Conservation (phyloP, 2,113 vertebrate species). For the Rhea pennata region DNA sequence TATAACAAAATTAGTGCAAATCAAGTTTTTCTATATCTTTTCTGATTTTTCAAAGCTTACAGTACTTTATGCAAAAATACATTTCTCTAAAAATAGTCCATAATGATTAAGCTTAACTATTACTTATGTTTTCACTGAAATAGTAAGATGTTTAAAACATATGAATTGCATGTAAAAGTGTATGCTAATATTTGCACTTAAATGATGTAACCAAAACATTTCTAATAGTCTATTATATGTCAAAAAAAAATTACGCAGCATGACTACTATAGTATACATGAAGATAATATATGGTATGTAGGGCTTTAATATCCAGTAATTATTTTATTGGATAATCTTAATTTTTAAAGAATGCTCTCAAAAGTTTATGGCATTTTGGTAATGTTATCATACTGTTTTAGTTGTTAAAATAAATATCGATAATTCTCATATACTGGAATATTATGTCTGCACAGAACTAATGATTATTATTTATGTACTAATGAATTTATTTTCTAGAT, state of each 20-base stretch:
- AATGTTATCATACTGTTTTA: slow-evolving; percentile 18
- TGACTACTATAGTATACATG: slow-evolving; percentile 29
- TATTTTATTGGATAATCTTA: slow-evolving; percentile 35
- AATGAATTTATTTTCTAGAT: slow-evolving; percentile 30
- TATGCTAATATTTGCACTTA: slow-evolving; percentile 56
- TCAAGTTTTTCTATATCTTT: background rate
- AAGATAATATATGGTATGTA: slow-evolving; percentile 46
- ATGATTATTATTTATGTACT: slow-evolving; percentile 20
- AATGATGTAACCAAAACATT: slow-evolving; percentile 53
- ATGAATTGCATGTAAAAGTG: slow-evolving; percentile 62
- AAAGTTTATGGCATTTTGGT: slow-evolving; percentile 38
- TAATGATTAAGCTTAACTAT: slow-evolving; percentile 7
- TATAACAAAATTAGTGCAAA: background rate
- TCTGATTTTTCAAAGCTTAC: slow-evolving; percentile 13
- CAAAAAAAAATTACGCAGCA: slow-evolving; percentile 47
- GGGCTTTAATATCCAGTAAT: slow-evolving; percentile 16
- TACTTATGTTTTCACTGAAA: background rate
- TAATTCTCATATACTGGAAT: background rate
- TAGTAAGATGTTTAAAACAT: slow-evolving; percentile 8
- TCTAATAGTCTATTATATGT: slow-evolving; percentile 40
- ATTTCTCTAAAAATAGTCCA: background rate
- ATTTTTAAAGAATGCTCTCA: slow-evolving; percentile 48
- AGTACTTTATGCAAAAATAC: slow-evolving; percentile 18
- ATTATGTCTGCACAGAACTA: slow-evolving; percentile 49
- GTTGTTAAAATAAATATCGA: background rate